phyloP scores from a whole-genome alignment of 2,797 vertebrate genomes.

The Chromis chromis region DNA sequence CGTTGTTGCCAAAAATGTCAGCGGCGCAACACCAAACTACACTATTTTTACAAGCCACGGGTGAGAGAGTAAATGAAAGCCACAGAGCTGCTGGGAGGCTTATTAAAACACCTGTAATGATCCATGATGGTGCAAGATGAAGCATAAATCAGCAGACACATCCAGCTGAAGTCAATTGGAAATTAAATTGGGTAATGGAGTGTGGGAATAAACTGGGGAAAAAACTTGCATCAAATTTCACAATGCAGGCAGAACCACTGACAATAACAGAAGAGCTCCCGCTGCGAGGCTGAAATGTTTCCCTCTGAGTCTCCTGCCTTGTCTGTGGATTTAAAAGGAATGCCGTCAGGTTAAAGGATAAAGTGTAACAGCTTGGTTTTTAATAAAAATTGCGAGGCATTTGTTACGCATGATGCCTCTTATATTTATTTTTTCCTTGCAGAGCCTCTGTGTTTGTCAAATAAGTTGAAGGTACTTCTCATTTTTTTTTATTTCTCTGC shows the following conservation, averaged over 20 bases:
- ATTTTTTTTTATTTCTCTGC: background rate
- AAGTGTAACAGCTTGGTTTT: background rate
- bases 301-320: conserved; percentile 19
- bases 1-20: conserved; percentile 31
- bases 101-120: conserved; percentile 68
- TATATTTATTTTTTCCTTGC: background rate
- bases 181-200: conserved; percentile 79
- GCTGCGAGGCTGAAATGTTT: conserved; percentile 57
- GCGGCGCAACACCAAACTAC: conserved; percentile 26
- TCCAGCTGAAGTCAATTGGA: conserved; percentile 52
- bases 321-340: conserved; percentile 42
- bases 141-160: conserved; percentile 71
- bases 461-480: background rate
- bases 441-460: background rate
- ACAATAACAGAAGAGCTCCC: conserved; percentile 45
- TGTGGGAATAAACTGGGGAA: conserved; percentile 56
- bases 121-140: conserved; percentile 60
- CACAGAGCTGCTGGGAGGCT: conserved; percentile 36
- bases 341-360: background rate
- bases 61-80: conserved; percentile 42
- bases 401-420: background rate
- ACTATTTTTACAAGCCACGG: conserved; percentile 22
- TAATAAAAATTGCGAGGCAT: conserved; percentile 14
- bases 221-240: conserved; percentile 64
- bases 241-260: conserved; percentile 37